A percentile compares a stretch with the other conserved stretches of the same genome.
Evolutionary conservation across 2,797 vertebrate genomes (phyloP).

Genomic region (Chiropotes sagulatus): DNA sequence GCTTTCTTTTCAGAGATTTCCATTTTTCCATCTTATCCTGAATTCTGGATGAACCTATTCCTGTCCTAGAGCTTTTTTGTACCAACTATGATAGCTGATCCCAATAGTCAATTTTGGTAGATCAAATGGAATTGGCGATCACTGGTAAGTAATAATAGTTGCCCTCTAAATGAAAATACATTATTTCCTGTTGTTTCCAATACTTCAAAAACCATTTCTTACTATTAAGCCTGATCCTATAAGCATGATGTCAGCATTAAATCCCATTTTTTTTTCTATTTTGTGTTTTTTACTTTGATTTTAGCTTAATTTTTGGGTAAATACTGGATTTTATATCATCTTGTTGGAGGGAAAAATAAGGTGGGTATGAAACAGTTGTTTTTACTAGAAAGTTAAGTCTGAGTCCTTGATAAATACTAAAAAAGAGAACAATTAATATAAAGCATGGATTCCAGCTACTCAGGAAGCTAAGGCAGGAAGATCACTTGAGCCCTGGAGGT

Average conservation of each 20-base stretch:
- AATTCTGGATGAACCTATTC: background rate
- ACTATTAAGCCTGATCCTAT: background rate
- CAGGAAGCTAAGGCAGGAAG: too few relatives aligned
- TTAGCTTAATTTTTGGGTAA: background rate
- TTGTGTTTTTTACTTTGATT: background rate
- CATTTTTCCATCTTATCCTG: background rate
- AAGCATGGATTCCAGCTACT: background rate
- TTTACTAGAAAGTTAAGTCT: background rate
- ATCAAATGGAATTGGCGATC: background rate
- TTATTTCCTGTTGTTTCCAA: background rate
- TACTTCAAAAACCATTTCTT: background rate
- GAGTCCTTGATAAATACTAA: background rate
- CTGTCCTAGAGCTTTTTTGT: background rate
- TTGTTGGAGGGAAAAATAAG: background rate
- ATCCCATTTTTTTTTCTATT: background rate
- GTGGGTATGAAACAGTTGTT: slow-evolving; percentile 1
- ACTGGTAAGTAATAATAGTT: background rate
- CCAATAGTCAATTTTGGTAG: background rate
- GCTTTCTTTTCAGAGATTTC: background rate
- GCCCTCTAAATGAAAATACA: background rate
- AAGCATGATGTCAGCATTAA: background rate
- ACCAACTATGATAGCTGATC: background rate
- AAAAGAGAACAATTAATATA: background rate
- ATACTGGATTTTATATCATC: slow-evolving; percentile 31
- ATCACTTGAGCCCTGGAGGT: too few relatives aligned